Evolutionary conservation across 2,113 vertebrate genomes (phyloP).

Genomic region (Proterorhinus semilunaris): DNA sequence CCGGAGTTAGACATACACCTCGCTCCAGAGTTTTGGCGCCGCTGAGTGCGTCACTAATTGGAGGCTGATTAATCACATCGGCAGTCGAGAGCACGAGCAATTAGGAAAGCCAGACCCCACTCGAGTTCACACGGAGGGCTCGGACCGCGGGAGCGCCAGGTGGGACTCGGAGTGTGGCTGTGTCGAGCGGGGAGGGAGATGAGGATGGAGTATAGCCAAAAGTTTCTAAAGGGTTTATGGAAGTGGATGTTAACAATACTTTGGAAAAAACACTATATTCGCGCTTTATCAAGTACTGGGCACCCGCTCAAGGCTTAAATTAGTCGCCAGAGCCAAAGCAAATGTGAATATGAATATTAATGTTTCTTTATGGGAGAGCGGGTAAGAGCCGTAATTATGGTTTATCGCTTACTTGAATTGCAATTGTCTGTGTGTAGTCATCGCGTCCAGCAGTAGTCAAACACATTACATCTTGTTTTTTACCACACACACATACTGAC

Average conservation of each 20-base stretch:
- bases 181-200: not conserved
- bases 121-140: constrained; percentile 30
- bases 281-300: constrained; percentile 41
- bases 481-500: too few species aligned
- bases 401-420: constrained; percentile 1
- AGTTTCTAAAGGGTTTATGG: not conserved
- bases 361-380: constrained; percentile 48
- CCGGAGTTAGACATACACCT: constrained; percentile 29
- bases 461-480: not conserved
- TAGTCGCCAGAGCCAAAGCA: constrained; percentile 53
- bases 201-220: not conserved
- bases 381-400: constrained; percentile 25
- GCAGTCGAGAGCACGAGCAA: constrained; percentile 56
- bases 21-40: constrained; percentile 40
- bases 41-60: constrained; percentile 63
- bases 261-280: constrained; percentile 33
- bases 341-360: constrained; percentile 61
- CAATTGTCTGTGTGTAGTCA: constrained; percentile 1
- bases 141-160: constrained; percentile 13
- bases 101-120: constrained; percentile 42
- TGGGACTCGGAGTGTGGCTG: not conserved
- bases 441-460: not conserved
- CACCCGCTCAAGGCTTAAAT: constrained; percentile 49
- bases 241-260: not conserved
- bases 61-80: constrained; percentile 64